phyloP scores from a whole-genome alignment of 2,888 invertebrate genomes.

The Prosopocoilus inquinatus region DNA sequence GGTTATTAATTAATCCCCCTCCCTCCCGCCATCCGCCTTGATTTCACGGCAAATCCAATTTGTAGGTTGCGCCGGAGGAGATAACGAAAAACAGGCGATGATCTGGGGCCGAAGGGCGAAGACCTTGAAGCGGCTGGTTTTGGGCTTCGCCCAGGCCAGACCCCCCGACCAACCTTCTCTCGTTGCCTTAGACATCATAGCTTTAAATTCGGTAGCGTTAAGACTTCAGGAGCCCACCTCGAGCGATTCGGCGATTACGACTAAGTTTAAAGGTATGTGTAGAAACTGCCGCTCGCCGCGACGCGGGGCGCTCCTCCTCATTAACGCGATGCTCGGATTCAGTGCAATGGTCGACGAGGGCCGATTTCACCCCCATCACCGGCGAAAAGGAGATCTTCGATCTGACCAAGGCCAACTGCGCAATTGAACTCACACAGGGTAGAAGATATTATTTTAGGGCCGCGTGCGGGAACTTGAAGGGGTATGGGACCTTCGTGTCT shows the following conservation, averaged over 20 bases:
- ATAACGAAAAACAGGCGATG: conserved; percentile 79
- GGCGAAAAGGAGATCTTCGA: conserved; percentile 77
- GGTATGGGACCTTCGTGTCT: conserved; percentile 75
- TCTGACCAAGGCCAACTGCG: conserved; percentile 60
- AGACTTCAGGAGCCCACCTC: conserved; percentile 69
- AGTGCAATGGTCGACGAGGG: conserved; percentile 93
- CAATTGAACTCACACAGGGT: conserved; percentile 77
- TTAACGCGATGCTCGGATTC: conserved; percentile 25
- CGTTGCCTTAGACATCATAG: conserved; percentile 75
- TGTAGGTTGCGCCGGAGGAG: conserved; percentile 68
- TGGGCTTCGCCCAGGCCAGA: conserved; percentile 84
- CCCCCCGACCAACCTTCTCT: conserved; percentile 80
- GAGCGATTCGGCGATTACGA: conserved; percentile 76
- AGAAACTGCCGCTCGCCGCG: not conserved
- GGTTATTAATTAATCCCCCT: conserved; percentile 32
- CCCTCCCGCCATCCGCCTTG: not conserved
- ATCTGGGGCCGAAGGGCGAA: conserved; percentile 85
- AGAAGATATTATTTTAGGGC: conserved; percentile 87
- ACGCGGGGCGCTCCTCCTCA: not conserved
- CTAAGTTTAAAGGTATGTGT: conserved; percentile 82
- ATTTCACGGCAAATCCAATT: not conserved
- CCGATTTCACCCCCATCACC: conserved; percentile 78
- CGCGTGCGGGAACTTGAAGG: conserved; percentile 90
- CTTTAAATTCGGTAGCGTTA: conserved; percentile 65
- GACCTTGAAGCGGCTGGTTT: conserved; percentile 71